Evolutionary conservation across 2,888 invertebrate species (phyloP).

Genomic region (Chalcosyrphus nemorum): DNA sequence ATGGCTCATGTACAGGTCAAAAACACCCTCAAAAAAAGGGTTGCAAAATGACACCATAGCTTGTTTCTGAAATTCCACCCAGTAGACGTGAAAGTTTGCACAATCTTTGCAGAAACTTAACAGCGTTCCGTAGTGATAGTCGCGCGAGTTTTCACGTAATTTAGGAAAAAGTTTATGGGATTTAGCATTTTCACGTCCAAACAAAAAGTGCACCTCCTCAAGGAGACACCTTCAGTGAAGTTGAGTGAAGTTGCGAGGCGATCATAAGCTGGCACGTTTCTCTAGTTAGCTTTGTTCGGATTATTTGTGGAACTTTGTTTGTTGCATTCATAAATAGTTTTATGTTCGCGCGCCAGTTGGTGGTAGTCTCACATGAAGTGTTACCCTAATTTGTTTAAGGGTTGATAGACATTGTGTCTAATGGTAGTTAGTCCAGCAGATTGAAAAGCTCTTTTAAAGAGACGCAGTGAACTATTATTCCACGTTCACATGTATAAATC

Average conservation of each 20-base stretch:
- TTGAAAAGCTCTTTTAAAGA: neutral
- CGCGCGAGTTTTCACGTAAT: conserved; percentile 65
- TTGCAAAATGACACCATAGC: neutral
- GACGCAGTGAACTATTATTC: neutral
- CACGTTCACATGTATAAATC: neutral
- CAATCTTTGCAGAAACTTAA: conserved; percentile 32
- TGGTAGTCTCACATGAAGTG: neutral
- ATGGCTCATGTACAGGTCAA: conserved; percentile 1
- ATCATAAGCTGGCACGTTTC: conserved; percentile 58
- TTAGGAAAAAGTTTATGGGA: conserved; percentile 59
- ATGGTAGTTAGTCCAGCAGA: no score
- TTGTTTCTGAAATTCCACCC: conserved; percentile 6
- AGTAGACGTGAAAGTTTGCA: conserved; percentile 49
- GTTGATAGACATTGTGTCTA: neutral
- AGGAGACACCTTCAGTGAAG: conserved; percentile 6
- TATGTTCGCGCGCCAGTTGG: neutral
- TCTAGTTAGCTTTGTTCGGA: conserved; percentile 50
- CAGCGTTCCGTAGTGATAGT: conserved; percentile 39
- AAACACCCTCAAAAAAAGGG: neutral
- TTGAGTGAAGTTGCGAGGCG: conserved; percentile 21
- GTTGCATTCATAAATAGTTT: conserved; percentile 46
- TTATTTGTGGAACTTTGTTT: conserved; percentile 36
- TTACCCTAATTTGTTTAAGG: neutral
- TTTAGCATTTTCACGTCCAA: conserved; percentile 52
- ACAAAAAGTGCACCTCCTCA: conserved; percentile 2